Evolutionary conservation across 2,113 vertebrate species (phyloP).

Genomic region (Physeter macrocephalus): DNA sequence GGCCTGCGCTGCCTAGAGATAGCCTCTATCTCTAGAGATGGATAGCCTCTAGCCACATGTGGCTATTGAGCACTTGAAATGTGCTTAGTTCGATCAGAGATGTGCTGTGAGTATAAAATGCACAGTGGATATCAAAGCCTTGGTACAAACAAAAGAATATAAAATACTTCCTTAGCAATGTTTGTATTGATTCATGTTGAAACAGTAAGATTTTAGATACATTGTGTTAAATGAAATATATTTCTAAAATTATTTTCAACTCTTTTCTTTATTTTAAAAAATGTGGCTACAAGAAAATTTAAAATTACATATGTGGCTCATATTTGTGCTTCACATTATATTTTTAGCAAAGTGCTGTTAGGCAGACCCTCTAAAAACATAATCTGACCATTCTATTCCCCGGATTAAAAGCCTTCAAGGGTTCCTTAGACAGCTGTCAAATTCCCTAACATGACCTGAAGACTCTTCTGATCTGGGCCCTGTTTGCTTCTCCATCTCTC

Average conservation of each 20-base stretch:
- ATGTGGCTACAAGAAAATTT: background rate
- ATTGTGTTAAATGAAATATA: background rate
- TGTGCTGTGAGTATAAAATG: background rate
- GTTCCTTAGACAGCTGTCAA: background rate
- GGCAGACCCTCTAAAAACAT: background rate
- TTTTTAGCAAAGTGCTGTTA: background rate
- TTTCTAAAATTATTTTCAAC: background rate
- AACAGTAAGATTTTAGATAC: background rate
- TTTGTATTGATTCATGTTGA: background rate
- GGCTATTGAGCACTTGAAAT: background rate
- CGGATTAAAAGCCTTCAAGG: background rate
- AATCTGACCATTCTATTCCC: background rate
- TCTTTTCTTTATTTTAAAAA: background rate
- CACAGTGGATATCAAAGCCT: background rate
- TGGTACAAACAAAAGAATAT: background rate
- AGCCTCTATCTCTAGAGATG: background rate
- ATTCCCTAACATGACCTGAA: background rate
- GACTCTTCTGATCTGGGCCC: background rate
- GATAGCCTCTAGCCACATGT: background rate
- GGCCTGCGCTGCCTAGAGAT: accelerated
- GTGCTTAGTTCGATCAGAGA: background rate
- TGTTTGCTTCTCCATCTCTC: background rate
- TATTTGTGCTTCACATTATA: background rate
- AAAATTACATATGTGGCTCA: background rate
- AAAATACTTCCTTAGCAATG: background rate